Percentiles rank a stretch among this genome's conserved stretches.
Evolutionary conservation across 2,888 invertebrate species (phyloP).

Genomic region (Autographa gamma): DNA sequence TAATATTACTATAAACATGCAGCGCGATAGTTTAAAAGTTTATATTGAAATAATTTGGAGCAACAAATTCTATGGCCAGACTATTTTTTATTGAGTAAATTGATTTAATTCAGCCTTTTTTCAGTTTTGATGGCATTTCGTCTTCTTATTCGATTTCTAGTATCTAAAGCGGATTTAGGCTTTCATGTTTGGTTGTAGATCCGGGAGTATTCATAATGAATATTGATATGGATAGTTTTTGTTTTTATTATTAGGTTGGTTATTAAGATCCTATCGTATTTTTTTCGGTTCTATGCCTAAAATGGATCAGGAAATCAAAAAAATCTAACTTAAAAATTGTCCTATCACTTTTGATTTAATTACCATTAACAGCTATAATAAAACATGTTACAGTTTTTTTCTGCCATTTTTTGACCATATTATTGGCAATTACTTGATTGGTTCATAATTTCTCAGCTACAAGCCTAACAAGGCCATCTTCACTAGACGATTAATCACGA

Average conservation of each 20-base stretch:
- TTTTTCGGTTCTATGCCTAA: no score
- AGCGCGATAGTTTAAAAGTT: no score
- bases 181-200: neutral
- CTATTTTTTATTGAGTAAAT: conserved; percentile 48
- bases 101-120: conserved; percentile 51
- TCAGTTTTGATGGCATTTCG: conserved; percentile 43
- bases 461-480: neutral
- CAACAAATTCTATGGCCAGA: conserved; percentile 57
- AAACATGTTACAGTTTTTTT: no score
- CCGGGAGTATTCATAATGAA: neutral
- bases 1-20: no score
- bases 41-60: conserved; percentile 68
- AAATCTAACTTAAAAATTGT: no score
- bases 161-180: neutral
- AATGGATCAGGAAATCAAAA: no score
- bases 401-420: no score
- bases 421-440: no score
- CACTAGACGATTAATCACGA: conserved; percentile 38
- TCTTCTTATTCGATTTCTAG: conserved; percentile 12
- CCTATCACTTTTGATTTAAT: no score
- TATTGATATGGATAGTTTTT: neutral
- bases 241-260: neutral
- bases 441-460: neutral
- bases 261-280: no score
- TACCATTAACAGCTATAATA: no score